phyloP scores from a whole-genome alignment of 2,888 invertebrate genomes.

The Chorisops tibialis region DNA sequence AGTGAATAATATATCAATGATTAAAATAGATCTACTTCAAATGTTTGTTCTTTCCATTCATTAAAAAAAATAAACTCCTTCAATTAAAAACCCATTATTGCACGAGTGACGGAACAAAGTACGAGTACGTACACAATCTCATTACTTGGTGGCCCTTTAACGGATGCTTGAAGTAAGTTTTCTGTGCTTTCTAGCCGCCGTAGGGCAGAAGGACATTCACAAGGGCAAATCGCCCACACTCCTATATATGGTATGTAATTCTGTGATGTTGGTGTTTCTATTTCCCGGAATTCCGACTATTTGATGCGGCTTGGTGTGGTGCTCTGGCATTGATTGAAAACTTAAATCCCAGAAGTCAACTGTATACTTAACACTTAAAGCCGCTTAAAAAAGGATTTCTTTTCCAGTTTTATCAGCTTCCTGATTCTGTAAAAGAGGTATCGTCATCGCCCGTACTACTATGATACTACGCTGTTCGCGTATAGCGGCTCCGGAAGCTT shows the following conservation, averaged over 20 bases:
- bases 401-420: background rate
- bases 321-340: slow-evolving; percentile 2
- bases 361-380: slow-evolving; percentile 18
- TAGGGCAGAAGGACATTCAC: background rate
- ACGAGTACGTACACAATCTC: too few species aligned
- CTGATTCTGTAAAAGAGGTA: background rate
- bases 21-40: too few species aligned
- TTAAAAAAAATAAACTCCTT: too few species aligned
- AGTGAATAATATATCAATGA: too few species aligned
- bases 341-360: slow-evolving; percentile 8
- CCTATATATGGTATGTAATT: background rate
- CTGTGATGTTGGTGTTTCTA: background rate
- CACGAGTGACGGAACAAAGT: too few species aligned
- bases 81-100: too few species aligned
- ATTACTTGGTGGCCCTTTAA: background rate
- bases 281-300: background rate
- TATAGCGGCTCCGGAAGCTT: background rate
- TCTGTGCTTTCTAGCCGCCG: background rate
- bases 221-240: background rate
- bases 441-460: background rate
- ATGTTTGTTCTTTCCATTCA: too few species aligned
- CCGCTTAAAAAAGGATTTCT: slow-evolving; percentile 4
- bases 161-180: background rate
- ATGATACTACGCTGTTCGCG: background rate
- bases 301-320: background rate